Base-by-base conservation (phyloP, 2,113 vertebrate species). In the Fukomys damarensis region DNA sequence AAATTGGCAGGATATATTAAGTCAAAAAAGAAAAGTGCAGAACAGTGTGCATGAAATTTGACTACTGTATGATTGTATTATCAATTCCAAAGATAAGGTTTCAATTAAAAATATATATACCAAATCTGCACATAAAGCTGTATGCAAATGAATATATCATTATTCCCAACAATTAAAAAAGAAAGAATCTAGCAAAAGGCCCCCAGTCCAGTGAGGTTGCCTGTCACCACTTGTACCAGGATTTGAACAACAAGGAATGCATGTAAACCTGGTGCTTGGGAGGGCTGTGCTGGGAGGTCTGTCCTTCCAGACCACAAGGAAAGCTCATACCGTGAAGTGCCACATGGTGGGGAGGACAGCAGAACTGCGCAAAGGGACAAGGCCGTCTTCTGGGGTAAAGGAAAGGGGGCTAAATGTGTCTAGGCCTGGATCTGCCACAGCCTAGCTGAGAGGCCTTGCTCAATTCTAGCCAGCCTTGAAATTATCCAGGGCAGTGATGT, bases 91-190 rank as follows among this genome's bases (percentile, higher is more conserved):
- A 82, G 41, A 61, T 46, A 32, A 3, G 22, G 17, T 54, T 82
- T 90, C 43, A 92, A 52, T 80, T 72, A 85, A 63, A 11, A 30
- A 32, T 32, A 63, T 63, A 32, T 63, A 30, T 32, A 65, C 14
- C 63, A 65, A 35, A 68, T 94, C 30, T 46, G 26, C 46, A 61
- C 79, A 79, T 3, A 96, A 84, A 70, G 7, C 38, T 52, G 3
- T 54, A 32, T 77, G 59, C 82, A 94, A 85, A 85, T 89, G 83
- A 89, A 87, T 43, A 74, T 52, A 41, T 63, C n/a, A 77, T 84
- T 70, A 68, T 92, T 89, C 93, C 77, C 68, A 94, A 46, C 83
- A 77, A 68, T 77, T 83, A 49, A 59, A 92, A 76, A 85, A 46
- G 54, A 80, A 72, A 70, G 24, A 83, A 35, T 56, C 24, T 28